These are phyloP conservation scores for Helicoverpa assulta DNA, from an alignment of 2,888 invertebrate genomes.

Conservation along the genomic window DNA sequence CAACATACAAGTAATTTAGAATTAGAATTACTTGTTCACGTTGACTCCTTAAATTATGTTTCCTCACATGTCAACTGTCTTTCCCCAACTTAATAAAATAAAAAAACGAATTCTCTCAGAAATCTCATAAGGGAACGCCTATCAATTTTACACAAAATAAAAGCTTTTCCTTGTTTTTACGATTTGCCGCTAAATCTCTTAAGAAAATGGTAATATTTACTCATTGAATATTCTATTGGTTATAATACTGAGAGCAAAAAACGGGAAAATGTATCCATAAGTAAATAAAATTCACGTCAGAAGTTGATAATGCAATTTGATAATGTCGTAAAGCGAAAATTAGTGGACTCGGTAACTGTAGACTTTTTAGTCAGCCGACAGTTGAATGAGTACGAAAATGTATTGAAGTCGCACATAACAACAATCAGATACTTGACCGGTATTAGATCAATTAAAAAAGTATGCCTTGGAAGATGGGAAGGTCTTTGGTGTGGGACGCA, in stretches of 20 bases:
- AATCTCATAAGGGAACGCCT: constrained; percentile 36
- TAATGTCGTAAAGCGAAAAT: constrained; percentile 29
- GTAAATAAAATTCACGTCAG: constrained; percentile 12
- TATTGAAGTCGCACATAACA: too few relatives aligned
- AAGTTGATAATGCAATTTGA: constrained; percentile 38
- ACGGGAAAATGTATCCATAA: neutral
- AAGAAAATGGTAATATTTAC: constrained; percentile 55
- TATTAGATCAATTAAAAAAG: too few relatives aligned
- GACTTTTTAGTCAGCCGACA: too few relatives aligned
- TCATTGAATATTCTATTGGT: constrained; percentile 54
- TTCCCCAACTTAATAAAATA: constrained; percentile 32
- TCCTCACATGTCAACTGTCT: constrained; percentile 3
- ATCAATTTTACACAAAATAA: constrained; percentile 61
- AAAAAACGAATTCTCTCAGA: constrained; percentile 10
- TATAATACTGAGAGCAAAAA: constrained; percentile 26
- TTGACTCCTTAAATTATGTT: constrained; percentile 35
- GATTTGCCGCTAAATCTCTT: constrained; percentile 46
- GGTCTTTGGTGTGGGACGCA: too few relatives aligned
- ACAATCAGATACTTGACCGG: too few relatives aligned
- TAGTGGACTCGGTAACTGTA: constrained; percentile 9
- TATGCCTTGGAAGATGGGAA: too few relatives aligned
- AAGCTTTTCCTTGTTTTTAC: constrained; percentile 57
- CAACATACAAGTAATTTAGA: too few relatives aligned
- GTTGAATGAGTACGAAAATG: too few relatives aligned
- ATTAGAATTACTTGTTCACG: neutral